Evolutionary conservation across 1,140 invertebrate genomes (phyloP), one percentile per base, ranked within the genome.

Genomic region (Drosophila fuyamai): DNA sequence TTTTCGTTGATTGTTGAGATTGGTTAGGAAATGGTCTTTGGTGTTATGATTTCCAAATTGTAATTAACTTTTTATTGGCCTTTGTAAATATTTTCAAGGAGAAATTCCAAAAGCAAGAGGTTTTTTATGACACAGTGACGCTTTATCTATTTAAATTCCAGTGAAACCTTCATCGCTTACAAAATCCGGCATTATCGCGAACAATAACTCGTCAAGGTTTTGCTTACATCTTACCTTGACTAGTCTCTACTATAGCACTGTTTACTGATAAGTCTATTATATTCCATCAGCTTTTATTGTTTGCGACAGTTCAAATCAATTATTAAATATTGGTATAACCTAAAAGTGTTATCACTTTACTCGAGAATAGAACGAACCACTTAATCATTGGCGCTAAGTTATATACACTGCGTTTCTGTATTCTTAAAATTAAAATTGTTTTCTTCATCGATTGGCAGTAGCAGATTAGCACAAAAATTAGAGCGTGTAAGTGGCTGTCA

Each of bases 251-350:
- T 43, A 16, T 27, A 47, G 51, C 35, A 5, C 10, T 53, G 41
- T 13, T 12, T 13, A 40, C 71, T 65, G 60, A 65, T 72, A 57
- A 75, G 58, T 61, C 13, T 9, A 27, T 14, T 57, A 16, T 51
- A 48, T 41, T n/a, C 7, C 23, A 8, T 35, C 23, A 18, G 14
- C 32, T 40, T 16, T 29, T 23, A 46, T 60, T 54, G 58, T 53
- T 51, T 75, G 59, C 48, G 70, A 38, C 57, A 36, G 41, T 65
- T 75, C 51, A 56, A 75, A 75, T 75, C 72, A 57, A 56, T 75
- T 56, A 57, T 65, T 65, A 75, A 75, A 75, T 75, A 63, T 75
- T 75, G 38, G 59, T 51, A 23, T 75, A 75, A 75, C 71, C 72
- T 57, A 75, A 57, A 75, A 75, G 75, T 32, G 38, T 74, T 55